Percentiles rank a stretch among this genome's conserved stretches.
phyloP scores from a whole-genome alignment of 1,140 invertebrate genomes.

The Dolichoris vasculosae region DNA sequence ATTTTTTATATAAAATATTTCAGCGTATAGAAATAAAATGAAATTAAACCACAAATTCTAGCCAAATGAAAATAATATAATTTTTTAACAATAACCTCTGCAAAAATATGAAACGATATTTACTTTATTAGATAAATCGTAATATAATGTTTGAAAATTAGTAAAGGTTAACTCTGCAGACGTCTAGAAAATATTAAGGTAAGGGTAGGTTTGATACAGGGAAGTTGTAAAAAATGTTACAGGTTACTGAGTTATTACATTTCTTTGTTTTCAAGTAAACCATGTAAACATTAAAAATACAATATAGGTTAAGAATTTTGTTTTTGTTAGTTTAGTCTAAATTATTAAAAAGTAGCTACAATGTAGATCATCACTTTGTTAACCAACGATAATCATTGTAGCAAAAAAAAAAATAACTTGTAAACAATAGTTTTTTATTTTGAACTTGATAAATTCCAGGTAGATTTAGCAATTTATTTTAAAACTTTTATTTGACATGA shows the following conservation, averaged over 20 bases:
- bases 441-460: neutral
- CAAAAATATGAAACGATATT: neutral
- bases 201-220: neutral
- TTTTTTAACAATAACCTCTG: neutral
- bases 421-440: neutral
- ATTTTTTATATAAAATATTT: neutral
- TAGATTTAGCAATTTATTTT: neutral
- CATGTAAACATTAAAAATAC: neutral
- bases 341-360: neutral
- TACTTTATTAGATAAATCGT: neutral
- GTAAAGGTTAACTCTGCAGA: neutral
- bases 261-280: neutral
- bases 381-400: neutral
- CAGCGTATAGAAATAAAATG: neutral
- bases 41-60: neutral
- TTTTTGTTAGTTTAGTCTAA: neutral
- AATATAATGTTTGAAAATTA: neutral
- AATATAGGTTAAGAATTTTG: constrained; percentile 1
- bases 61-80: neutral
- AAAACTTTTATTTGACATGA: neutral
- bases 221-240: too few species aligned
- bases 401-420: neutral
- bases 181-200: neutral
- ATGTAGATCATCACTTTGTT: neutral
- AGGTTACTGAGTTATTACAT: neutral